Evolutionary conservation across 92 coral and sea anemone species (phyloP), one percentile per base, ranked within the genome.

Genomic region (Epizoanthus ramosus): DNA sequence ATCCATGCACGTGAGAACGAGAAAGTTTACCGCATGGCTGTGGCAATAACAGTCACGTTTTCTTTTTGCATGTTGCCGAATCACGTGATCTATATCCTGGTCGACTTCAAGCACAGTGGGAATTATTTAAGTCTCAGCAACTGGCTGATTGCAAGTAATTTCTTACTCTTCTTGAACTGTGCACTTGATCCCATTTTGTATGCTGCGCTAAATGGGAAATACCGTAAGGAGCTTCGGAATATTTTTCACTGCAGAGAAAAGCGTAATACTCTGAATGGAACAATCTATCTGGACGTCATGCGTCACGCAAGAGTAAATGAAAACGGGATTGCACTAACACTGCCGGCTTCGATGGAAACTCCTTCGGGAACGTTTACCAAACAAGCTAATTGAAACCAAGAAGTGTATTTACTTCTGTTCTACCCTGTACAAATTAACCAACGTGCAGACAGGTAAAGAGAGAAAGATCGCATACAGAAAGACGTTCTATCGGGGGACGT

Each of bases 101-200:
- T 91, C 39, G 94, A 91, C 21, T 88, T 88, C 52, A 63, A 23
- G 16, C 83, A 72, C 5, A 16, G 22, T 52, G 74, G 77, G 35
- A 59, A 77, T 5, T 47, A 73, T 25, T 70, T 77, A 43, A 79
- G 80, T 4, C 88, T 91, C 71, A 88, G 85, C 64, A 72, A 57
- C 6, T 91, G 94, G 94, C 79, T 91, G 3, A 84, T 85, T 31
- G 69, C 79, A 19, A 90, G 88, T 18, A 91, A 91, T 56, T 68
- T 77, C 19, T 91, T 84, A 39, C 86, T 91, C 53, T 91, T 91
- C 60, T 87, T 79, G 14, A 91, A 91, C 63, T 88, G 94, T 70
- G 94, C 94, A 0, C 89, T 87, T 7, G 92, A 91, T 71, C 94
- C 94, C 8, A 75, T 91, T 7, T 89, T 91, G 53, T 91, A 79